Conservation (phyloP, 2,888 invertebrate species). For the Pheosia tremula region DNA sequence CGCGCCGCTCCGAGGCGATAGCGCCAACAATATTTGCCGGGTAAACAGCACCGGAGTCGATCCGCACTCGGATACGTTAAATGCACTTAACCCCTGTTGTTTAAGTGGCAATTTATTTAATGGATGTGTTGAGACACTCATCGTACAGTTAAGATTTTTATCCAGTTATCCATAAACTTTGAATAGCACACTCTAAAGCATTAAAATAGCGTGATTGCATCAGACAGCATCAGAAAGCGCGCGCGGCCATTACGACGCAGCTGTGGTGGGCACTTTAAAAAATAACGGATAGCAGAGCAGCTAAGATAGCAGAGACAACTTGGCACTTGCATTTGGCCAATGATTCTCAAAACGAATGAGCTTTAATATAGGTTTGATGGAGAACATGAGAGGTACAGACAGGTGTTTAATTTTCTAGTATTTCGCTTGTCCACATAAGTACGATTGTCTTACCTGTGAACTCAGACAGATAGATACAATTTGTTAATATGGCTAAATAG, state of each 20-base stretch:
- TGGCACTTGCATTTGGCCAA: neutral
- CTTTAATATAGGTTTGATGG: no score
- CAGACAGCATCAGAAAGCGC: neutral
- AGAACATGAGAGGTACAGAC: no score
- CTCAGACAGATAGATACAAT: no score
- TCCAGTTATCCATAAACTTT: no score
- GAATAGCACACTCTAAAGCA: neutral
- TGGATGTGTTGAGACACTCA: no score
- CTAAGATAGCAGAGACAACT: neutral
- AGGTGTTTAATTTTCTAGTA: no score
- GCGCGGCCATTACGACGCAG: neutral
- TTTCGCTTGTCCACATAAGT: no score
- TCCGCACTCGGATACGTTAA: neutral
- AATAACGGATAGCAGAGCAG: neutral
- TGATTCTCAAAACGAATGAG: neutral
- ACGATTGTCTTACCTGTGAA: no score
- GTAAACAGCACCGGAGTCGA: constrained; percentile 2
- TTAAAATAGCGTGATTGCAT: neutral
- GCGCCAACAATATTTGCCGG: constrained; percentile 8
- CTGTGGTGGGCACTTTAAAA: neutral
- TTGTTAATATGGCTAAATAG: neutral
- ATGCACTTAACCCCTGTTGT: constrained; percentile 1
- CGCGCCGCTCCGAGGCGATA: neutral
- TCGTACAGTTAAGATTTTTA: neutral
- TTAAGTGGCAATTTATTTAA: neutral